A percentile compares a stretch with the other conserved stretches of the same genome.
Conservation (phyloP, 2,888 invertebrate genomes). For the Trichopria drosophilae region DNA sequence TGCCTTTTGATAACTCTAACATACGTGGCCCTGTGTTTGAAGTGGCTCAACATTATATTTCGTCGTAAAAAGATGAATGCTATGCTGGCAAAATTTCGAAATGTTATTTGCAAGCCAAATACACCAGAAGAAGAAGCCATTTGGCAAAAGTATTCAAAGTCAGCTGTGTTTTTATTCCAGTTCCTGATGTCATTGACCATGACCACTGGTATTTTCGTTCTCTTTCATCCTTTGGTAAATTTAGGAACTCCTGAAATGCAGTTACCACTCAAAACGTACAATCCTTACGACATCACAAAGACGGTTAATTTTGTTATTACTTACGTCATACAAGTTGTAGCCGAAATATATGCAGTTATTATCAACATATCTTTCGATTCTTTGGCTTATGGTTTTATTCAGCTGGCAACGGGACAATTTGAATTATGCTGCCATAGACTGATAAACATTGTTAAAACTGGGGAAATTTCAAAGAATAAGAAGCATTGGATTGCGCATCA, state of each 20-base stretch:
- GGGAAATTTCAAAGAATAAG: too few species aligned
- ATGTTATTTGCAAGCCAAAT: not conserved
- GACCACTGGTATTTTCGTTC: slow-evolving; percentile 5
- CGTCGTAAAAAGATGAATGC: not conserved
- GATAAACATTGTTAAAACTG: too few species aligned
- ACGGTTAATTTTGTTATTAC: slow-evolving; percentile 1
- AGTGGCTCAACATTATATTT: slow-evolving; percentile 12
- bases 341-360: slow-evolving; percentile 10
- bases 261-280: slow-evolving; percentile 19
- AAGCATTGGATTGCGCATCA: too few species aligned
- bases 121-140: slow-evolving; percentile 16
- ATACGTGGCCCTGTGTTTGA: slow-evolving; percentile 10
- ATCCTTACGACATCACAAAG: slow-evolving; percentile 21
- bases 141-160: slow-evolving; percentile 1
- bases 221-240: slow-evolving; percentile 12
- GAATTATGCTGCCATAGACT: slow-evolving; percentile 16
- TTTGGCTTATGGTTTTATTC: slow-evolving; percentile 26
- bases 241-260: not conserved
- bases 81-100: slow-evolving; percentile 4
- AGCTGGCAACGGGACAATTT: slow-evolving; percentile 16
- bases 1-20: slow-evolving; percentile 23
- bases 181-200: slow-evolving; percentile 9
- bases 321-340: slow-evolving; percentile 11
- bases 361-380: slow-evolving; percentile 23
- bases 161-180: slow-evolving; percentile 5